Base-by-base conservation (phyloP, 1,140 invertebrate genomes). In the Manduca sexta region DNA sequence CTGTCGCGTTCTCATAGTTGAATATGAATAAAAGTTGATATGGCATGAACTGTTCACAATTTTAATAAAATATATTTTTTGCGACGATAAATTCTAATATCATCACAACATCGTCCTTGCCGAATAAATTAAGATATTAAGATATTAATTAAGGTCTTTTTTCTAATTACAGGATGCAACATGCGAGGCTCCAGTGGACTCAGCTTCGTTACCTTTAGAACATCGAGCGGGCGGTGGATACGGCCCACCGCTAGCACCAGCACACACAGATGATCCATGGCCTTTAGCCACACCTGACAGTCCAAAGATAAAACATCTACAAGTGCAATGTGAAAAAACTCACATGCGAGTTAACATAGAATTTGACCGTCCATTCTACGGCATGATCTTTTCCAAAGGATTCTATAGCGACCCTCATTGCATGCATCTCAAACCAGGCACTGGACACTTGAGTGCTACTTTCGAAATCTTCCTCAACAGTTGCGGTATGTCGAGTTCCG, bases 321-420 rank as follows among this genome's bases (percentile, higher is more conserved):
- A 98, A 84, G 96, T 98, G 34, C 95, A 97, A 74, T 98, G 96
- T 80, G 96, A 97, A 79, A 98, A 97, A 83, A 97, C 95, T 33
- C 93, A 96, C 70, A 98, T 98, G 96, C 88, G 95, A 17, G 95
- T 97, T 5, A 96, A 95, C 80, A 95, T 98, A 61, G 95, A 97
- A 75, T 97, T 98, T 84, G 96, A 97, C 74, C 88, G 95, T 18
- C 95, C 96, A 0, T 98, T 98, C 86, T 97, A 97, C 79, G 96
- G 96, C 3, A 96, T 97, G 91, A 96, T 98, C 57, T 98, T 98
- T 88, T 96, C 94, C 44, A 97, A 97, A 83, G 95, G 93, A 26
- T 94, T 93, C 86, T 97, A 96, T 84, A 96, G 94, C 61, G 95
- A 97, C 71, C 89, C 93, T 2, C 94, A 95, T 66, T 98, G 96